phyloP scores from a whole-genome alignment of 2,797 vertebrate species.

The Parauchenoglanis punctatus region DNA sequence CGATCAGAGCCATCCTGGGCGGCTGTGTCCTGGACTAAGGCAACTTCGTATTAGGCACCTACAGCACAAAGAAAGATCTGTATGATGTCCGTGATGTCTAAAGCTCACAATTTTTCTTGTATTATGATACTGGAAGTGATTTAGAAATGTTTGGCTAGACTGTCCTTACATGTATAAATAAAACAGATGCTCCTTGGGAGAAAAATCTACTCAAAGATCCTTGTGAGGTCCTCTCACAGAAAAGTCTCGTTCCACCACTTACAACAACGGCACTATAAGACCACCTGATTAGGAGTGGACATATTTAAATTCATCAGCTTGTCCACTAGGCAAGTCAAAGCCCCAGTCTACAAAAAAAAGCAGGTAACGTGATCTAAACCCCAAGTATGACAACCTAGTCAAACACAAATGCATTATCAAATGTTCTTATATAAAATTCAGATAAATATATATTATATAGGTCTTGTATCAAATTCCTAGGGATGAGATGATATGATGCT shows the following conservation, averaged over 20 bases:
- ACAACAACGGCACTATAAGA: background rate
- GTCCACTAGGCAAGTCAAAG: background rate
- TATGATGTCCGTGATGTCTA: background rate
- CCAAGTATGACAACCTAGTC: background rate
- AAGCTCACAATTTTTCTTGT: background rate
- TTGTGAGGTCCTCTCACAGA: background rate
- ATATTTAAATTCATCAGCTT: background rate
- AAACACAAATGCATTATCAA: background rate
- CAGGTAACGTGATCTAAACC: background rate
- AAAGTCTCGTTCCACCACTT: background rate
- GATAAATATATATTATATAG: too few species aligned
- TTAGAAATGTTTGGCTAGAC: background rate
- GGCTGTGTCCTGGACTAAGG: constrained; percentile 62
- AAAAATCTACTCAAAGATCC: background rate
- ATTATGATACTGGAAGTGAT: background rate
- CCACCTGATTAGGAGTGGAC: background rate
- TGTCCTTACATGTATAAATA: background rate
- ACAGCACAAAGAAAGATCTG: constrained; percentile 17
- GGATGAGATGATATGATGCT: background rate
- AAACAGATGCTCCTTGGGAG: background rate
- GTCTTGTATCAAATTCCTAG: background rate
- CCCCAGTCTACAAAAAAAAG: background rate
- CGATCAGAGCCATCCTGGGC: constrained; percentile 85
- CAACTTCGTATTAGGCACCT: constrained; percentile 67
- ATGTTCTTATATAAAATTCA: too few species aligned